Evolutionary conservation across 1,140 invertebrate genomes (phyloP), one percentile per base, ranked within the genome.

Genomic region (Chymomyza costata): DNA sequence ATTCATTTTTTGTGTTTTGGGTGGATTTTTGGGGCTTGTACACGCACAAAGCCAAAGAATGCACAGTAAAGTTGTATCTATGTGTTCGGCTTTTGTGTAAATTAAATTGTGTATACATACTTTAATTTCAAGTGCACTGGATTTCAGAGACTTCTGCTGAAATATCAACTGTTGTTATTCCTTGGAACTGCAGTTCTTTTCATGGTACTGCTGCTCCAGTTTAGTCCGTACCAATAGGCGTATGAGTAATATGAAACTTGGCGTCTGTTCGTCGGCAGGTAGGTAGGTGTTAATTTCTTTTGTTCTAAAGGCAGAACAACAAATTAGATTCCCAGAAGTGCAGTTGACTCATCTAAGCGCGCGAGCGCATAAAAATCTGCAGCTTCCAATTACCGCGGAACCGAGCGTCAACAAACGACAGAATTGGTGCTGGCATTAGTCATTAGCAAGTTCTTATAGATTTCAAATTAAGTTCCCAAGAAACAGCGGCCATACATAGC

Each of bases 211-310:
- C n/a, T n/a, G n/a, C n/a, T n/a, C n/a, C n/a, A n/a, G n/a, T n/a
- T n/a, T n/a, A n/a, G n/a, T n/a, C 21, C 21, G 21, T 25, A 25
- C 8, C 6, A 34, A 3, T 58, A 48, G 78, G 63, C 71, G 71
- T 71, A 66, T 78, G 73, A 80, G 71, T 78, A 78, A 78, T 80
- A 18, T 41, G 49, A 68, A 32, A 65, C 53, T 28, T 52, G 57
- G 10, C 21, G 15, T 39, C 19, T 39, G 32, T 28, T n/a, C 32
- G 13, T 10, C 3, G 32, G 13, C 32, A n/a, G n/a, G n/a, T n/a
- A n/a, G 13, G 3, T 10, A 34, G 53, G 50, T 78, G 55, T 45
- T 56, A 31, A 54, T 64, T 78, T 76, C 59, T 53, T 53, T 53
- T 39, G 35, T 30, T 43, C 45, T 25, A 25, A 25, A 25, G 8